A percentile compares a stretch with the other conserved stretches of the same genome.
phyloP scores from a whole-genome alignment of 2,888 invertebrate genomes.

The Carterocephalus palaemon region DNA sequence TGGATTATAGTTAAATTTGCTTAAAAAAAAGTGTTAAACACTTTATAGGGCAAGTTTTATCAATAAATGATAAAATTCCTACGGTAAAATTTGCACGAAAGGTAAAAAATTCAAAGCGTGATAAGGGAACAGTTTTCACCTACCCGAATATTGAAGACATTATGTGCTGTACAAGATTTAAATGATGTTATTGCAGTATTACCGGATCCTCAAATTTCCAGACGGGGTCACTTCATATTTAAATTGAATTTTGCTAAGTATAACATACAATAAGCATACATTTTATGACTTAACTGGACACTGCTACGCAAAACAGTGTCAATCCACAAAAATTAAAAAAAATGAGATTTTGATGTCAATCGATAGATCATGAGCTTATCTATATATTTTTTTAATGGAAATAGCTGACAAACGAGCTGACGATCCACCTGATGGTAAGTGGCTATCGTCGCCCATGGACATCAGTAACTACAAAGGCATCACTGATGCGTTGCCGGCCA shows the following conservation, averaged over 20 bases:
- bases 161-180: not conserved
- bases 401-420: too few relatives aligned
- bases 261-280: not conserved
- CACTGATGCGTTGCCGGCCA: too few relatives aligned
- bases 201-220: constrained; percentile 20
- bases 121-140: constrained; percentile 15
- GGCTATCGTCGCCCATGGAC: too few relatives aligned
- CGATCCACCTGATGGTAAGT: too few relatives aligned
- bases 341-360: too few relatives aligned
- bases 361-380: too few relatives aligned
- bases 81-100: constrained; percentile 11
- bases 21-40: constrained; percentile 8
- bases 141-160: constrained; percentile 15
- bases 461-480: too few relatives aligned
- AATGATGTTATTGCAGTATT: constrained; percentile 23
- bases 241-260: not conserved
- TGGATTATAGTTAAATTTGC: constrained; percentile 11
- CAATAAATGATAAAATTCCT: constrained; percentile 4
- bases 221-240: constrained; percentile 21
- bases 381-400: too few relatives aligned
- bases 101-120: constrained; percentile 11
- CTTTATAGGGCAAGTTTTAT: constrained; percentile 7
- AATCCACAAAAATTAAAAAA: too few relatives aligned
- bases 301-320: too few relatives aligned
- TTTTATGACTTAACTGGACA: too few relatives aligned